A percentile compares a stretch with the other conserved stretches of the same genome.
These are phyloP conservation scores for zebrafish (Danio rerio) DNA, from an alignment of 2,113 vertebrate genomes.

Conservation along the genomic window GRCz12tu NC_133179.1:15116001-15116500, in stretches of 20 bases:
- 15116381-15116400: background rate
- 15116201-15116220: background rate
- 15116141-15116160: background rate
- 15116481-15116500: background rate
- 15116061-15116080: no score
- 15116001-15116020: no score
- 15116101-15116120: background rate
- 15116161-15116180: background rate
- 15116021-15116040: no score
- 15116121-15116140: background rate
- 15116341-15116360: constrained; percentile 27
- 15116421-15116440: background rate
- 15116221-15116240: background rate
- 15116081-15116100: background rate
- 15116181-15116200: background rate
- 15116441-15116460: background rate
- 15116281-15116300: constrained; percentile 10
- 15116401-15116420: background rate
- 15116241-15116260: constrained; percentile 40
- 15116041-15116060: no score
- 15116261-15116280: background rate
- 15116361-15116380: constrained; percentile 27
- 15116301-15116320: background rate
- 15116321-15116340: constrained; percentile 19
- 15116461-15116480: background rate